Conservation (phyloP, 2,797 vertebrate species). For the Rhynchonycteris naso region DNA sequence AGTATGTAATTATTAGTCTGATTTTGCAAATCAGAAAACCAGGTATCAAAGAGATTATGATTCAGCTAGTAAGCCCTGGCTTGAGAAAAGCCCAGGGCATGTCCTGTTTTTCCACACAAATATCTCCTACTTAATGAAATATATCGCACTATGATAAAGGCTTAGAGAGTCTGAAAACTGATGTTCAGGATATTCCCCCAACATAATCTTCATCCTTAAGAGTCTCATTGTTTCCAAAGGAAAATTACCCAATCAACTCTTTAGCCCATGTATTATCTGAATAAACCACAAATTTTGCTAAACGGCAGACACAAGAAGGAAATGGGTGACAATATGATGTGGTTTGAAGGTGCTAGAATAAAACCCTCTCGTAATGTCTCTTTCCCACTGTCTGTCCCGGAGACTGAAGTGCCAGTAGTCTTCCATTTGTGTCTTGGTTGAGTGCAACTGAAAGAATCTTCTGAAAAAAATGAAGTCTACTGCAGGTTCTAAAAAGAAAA, state of each 20-base stretch:
- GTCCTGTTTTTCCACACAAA: background rate
- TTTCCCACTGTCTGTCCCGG: background rate
- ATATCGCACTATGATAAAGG: background rate
- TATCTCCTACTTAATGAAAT: slow-evolving; percentile 14
- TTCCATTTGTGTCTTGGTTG: background rate
- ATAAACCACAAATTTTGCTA: slow-evolving; percentile 41
- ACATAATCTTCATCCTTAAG: background rate
- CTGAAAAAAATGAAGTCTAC: background rate
- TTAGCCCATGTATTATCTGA: background rate
- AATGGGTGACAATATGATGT: background rate
- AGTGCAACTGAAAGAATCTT: background rate
- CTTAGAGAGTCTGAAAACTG: background rate
- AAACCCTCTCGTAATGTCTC: background rate
- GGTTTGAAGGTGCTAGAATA: background rate
- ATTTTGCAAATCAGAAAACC: slow-evolving; percentile 15
- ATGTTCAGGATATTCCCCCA: background rate
- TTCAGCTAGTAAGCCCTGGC: background rate
- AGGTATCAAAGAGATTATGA: background rate
- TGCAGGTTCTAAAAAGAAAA: background rate
- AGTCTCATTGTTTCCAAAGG: slow-evolving; percentile 2
- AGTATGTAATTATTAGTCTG: background rate
- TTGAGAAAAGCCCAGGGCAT: background rate
- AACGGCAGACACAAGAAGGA: background rate
- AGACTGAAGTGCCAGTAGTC: background rate
- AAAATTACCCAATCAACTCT: background rate